These are phyloP conservation scores for Glossophaga mutica DNA, from an alignment of 2,797 vertebrate species.

Conservation along the genomic window DNA sequence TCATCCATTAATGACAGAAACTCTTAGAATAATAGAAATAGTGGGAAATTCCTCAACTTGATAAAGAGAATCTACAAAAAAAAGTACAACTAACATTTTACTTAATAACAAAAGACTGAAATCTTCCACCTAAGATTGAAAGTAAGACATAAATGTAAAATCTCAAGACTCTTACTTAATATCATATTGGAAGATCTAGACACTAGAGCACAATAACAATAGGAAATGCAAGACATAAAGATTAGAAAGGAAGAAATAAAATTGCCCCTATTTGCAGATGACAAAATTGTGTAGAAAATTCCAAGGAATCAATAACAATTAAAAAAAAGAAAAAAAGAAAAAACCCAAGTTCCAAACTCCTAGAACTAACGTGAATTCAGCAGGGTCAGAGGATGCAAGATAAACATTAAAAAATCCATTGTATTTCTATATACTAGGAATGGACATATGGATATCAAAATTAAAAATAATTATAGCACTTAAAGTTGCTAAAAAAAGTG, in stretches of 20 bases:
- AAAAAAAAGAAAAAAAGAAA: not conserved
- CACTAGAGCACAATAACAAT: not conserved
- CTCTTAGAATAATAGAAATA: not conserved
- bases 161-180: not conserved
- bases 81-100: not conserved
- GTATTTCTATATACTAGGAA: not conserved
- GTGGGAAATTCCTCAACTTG: not conserved
- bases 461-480: not conserved
- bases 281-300: not conserved
- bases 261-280: not conserved
- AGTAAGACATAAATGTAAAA: not conserved
- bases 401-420: not conserved
- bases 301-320: not conserved
- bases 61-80: not conserved
- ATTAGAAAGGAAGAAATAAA: not conserved
- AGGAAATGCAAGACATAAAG: not conserved
- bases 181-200: not conserved
- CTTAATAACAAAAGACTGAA: not conserved
- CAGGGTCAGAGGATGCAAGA: not conserved
- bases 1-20: not conserved
- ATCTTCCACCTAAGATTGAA: not conserved
- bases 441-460: not conserved
- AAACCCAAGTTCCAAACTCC: not conserved
- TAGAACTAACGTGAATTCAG: not conserved
- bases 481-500: not conserved